phyloP scores from a whole-genome alignment of 2,113 vertebrate species.

The Tichodroma muraria region DNA sequence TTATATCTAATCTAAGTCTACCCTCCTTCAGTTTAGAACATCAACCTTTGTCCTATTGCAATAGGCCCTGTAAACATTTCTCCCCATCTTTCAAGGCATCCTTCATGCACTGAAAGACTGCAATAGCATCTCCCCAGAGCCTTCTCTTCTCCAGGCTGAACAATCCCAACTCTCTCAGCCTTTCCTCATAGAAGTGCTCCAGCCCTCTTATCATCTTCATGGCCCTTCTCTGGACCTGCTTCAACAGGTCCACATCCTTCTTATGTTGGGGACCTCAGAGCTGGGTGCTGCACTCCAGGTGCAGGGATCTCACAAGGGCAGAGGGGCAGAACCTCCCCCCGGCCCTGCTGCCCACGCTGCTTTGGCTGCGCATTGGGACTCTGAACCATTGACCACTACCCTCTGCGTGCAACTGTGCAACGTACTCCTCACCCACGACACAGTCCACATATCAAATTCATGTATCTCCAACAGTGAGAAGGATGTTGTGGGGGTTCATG shows the following conservation, averaged over 20 bases:
- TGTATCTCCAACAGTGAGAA: neutral
- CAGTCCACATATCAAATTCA: neutral
- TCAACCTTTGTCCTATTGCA: neutral
- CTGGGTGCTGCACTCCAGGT: neutral
- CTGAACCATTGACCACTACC: neutral
- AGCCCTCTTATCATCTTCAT: neutral
- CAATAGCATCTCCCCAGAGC: neutral
- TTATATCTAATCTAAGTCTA: neutral
- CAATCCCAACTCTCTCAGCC: neutral
- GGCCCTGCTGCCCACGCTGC: fast-evolving
- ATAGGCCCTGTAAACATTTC: neutral
- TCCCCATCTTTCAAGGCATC: neutral
- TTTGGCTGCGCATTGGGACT: neutral
- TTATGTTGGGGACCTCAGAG: neutral
- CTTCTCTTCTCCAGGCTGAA: neutral
- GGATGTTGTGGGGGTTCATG: neutral
- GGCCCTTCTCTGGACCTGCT: neutral
- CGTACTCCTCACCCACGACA: neutral
- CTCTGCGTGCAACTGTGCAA: neutral
- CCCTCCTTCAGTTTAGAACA: neutral
- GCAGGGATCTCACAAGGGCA: neutral
- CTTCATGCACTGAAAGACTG: neutral
- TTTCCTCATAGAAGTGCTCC: neutral
- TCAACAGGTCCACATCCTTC: neutral
- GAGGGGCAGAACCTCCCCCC: neutral